Conservation (phyloP, 92 coral and sea anemone genomes). For the Micromussa lordhowensis region DNA sequence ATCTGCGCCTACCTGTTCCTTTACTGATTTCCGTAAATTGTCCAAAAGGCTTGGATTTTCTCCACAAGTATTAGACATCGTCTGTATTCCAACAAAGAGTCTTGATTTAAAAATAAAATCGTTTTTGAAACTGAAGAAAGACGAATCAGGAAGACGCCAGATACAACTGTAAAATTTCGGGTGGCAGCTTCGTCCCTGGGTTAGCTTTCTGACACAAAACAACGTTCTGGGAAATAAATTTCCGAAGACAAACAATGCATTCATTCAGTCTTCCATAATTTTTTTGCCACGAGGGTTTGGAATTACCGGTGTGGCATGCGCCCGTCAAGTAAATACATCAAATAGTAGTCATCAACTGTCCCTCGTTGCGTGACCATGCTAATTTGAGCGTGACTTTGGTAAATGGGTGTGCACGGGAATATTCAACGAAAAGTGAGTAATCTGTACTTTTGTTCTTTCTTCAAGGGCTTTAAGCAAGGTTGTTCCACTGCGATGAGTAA, state of each 20-base stretch:
- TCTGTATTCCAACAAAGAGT: constrained; percentile 23
- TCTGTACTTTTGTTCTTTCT: background rate
- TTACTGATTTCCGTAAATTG: constrained; percentile 72
- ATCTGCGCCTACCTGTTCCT: constrained; percentile 77
- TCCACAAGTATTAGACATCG: constrained; percentile 25
- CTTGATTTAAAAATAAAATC: background rate
- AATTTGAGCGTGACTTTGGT: constrained; percentile 8
- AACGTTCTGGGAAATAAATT: constrained; percentile 2
- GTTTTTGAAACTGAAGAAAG: background rate
- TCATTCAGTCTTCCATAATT: constrained; percentile 31
- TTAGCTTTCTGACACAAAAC: constrained; percentile 28
- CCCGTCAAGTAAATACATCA: background rate
- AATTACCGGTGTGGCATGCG: constrained; percentile 15
- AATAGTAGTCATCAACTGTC: constrained; percentile 28
- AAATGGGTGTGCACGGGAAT: background rate
- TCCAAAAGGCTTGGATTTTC: constrained; percentile 63
- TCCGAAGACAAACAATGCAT: constrained; percentile 35
- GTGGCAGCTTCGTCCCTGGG: background rate
- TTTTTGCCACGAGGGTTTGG: constrained; percentile 29
- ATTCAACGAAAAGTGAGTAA: background rate
- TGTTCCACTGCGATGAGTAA: constrained; percentile 21
- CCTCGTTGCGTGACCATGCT: constrained; percentile 24
- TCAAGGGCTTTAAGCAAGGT: background rate
- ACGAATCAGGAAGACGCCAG: background rate
- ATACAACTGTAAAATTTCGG: background rate